A percentile compares a stretch with the other conserved stretches of the same genome.
These are phyloP conservation scores for Schlechtendalia chinensis DNA, from an alignment of 1,140 invertebrate species.

Conservation along the genomic window DNA sequence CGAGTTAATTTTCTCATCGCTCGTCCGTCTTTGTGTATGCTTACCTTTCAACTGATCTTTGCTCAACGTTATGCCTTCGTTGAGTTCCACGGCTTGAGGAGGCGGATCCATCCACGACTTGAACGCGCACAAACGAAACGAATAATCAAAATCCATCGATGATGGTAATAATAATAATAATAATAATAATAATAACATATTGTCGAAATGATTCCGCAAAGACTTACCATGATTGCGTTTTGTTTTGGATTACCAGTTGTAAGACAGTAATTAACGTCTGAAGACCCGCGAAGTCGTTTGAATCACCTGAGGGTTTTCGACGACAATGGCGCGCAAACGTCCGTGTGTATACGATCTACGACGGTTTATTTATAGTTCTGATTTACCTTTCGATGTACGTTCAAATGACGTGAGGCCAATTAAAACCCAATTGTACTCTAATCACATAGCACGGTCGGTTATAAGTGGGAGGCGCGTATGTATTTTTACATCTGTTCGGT, in stretches of 20 bases:
- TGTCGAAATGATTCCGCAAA: too few species aligned
- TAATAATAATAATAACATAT: too few species aligned
- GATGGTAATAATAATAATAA: too few species aligned
- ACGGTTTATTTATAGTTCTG: constrained; percentile 31
- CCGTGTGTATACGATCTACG: neutral
- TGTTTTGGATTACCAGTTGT: neutral
- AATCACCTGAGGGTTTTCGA: neutral
- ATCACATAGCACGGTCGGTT: neutral
- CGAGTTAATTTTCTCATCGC: too few species aligned
- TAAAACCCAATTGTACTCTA: constrained; percentile 1
- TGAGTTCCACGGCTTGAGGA: neutral
- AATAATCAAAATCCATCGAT: too few species aligned
- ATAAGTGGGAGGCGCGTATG: neutral
- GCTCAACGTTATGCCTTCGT: constrained; percentile 12
- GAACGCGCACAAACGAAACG: too few species aligned
- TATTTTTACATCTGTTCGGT: constrained; percentile 25
- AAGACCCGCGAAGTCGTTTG: neutral
- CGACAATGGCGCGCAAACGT: constrained; percentile 1
- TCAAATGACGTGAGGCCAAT: constrained; percentile 21
- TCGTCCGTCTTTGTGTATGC: too few species aligned
- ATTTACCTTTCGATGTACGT: constrained; percentile 5
- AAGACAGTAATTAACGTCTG: neutral
- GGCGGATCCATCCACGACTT: constrained; percentile 42
- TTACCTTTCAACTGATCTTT: constrained; percentile 45
- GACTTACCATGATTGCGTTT: constrained; percentile 4